phyloP scores from a whole-genome alignment of 2,797 vertebrate genomes.

The Gambusia yucatana region DNA sequence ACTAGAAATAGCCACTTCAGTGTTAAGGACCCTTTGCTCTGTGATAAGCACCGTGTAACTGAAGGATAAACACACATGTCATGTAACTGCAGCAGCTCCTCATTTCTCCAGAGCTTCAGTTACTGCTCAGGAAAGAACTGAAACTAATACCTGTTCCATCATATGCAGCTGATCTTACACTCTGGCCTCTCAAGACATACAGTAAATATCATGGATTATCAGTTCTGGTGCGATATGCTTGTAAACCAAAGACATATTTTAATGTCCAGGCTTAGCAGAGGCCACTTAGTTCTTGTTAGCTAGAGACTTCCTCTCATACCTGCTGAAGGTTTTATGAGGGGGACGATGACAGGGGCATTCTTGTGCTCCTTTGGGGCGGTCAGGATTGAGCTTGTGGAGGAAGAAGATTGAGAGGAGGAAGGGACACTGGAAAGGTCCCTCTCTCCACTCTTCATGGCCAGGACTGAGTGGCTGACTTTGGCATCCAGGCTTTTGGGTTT shows the following conservation, averaged over 20 bases:
- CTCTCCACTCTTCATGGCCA: conserved; percentile 88
- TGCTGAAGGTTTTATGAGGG: conserved; percentile 97
- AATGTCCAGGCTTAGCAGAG: neutral
- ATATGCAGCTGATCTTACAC: conserved; percentile 9
- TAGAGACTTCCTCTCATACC: conserved; percentile 76
- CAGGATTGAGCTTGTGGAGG: conserved; percentile 81
- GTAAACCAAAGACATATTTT: neutral
- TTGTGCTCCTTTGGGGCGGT: conserved; percentile 90
- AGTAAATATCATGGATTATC: conserved; percentile 10
- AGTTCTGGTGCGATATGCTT: conserved; percentile 2
- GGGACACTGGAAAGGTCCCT: conserved; percentile 82
- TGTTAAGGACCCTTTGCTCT: conserved; percentile 1
- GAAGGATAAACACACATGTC: conserved; percentile 10
- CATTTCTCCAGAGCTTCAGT: conserved; percentile 13
- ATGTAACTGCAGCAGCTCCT: conserved; percentile 10
- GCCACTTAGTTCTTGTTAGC: neutral
- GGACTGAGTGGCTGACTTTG: conserved; percentile 86
- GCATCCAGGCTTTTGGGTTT: conserved; percentile 89
- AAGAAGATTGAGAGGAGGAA: conserved; percentile 81
- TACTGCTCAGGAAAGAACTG: conserved; percentile 21
- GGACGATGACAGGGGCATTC: conserved; percentile 93
- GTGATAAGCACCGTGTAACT: conserved; percentile 1
- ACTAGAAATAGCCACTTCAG: neutral
- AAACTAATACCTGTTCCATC: conserved; percentile 22
- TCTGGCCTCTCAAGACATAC: conserved; percentile 16